Evolutionary conservation across 2,797 vertebrate genomes (phyloP), one percentile per base, ranked within the genome.

Genomic region (Halcyon badia): DNA sequence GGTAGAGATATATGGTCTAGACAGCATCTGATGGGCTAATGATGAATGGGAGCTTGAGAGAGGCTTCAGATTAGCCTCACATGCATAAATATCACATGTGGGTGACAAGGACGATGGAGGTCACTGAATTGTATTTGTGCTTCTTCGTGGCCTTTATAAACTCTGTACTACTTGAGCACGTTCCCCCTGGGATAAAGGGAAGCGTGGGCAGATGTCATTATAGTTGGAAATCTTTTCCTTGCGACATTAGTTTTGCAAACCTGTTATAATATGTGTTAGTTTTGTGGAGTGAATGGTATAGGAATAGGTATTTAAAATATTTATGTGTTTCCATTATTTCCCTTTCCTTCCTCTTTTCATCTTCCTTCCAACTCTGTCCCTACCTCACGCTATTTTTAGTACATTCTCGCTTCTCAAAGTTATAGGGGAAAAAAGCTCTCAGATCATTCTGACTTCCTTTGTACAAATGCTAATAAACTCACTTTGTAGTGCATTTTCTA

Each of bases 1-100:
- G 86, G 94, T 96, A 26, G 96, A 97, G 96, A 96, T 96, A 96
- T 96, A 97, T 85, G 71, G 33, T 62, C 41, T 54, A 85, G 96
- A 94, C 88, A 94, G 95, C 75, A 90, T 92, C 88, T 96, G 95
- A 97, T 94, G 86, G 87, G 90, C 90, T 96, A 75, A 73, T 97
- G 95, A 96, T 96, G 94, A 93, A 97, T 97, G 96, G 87, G 94
- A 92, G 60, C 60, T 93, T 85, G 75, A 96, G 91, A 94, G 94
- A 92, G 75, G 95, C 78, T 96, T 94, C 83, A 89, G 83, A 95
- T 95, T 69, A 92, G 86, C 78, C 57, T 97, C 71, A 70, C 83
- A 6, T 84, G 93, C 95, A 97, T 97, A 97, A 97, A 97, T 96
- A 97, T 96, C 93, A 41, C 91, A 73, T n/a, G 73, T 84, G 71